Conservation (phyloP, 2,797 vertebrate species). For the Australoheros facetus region DNA sequence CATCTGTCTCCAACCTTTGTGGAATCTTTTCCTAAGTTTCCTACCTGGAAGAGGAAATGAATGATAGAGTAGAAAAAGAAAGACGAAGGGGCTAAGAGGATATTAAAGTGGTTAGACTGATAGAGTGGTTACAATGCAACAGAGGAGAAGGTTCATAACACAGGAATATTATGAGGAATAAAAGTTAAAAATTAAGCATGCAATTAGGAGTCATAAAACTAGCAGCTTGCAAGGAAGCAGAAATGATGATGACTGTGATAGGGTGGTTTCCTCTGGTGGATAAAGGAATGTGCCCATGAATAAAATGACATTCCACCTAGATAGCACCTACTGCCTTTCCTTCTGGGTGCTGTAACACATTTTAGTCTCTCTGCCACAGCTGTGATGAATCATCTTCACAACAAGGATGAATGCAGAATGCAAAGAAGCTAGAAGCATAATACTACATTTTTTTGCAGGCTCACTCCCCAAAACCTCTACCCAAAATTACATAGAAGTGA, state of each 20-base stretch:
- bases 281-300: slow-evolving; percentile 62
- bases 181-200: neutral
- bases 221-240: slow-evolving; percentile 29
- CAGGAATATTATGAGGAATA: slow-evolving; percentile 9
- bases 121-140: neutral
- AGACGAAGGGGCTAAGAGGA: slow-evolving; percentile 3
- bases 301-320: slow-evolving; percentile 64
- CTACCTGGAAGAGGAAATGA: slow-evolving; percentile 10
- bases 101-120: neutral
- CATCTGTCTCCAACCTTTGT: slow-evolving; percentile 39
- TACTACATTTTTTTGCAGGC: slow-evolving; percentile 5
- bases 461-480: slow-evolving; percentile 29
- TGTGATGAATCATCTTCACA: slow-evolving; percentile 70
- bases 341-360: slow-evolving; percentile 65
- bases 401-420: slow-evolving; percentile 51
- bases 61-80: slow-evolving; percentile 3
- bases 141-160: slow-evolving; percentile 12
- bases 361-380: slow-evolving; percentile 50
- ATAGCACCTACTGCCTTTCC: slow-evolving; percentile 66
- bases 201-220: slow-evolving; percentile 21
- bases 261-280: slow-evolving; percentile 43
- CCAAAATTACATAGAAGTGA: slow-evolving; percentile 10
- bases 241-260: slow-evolving; percentile 45
- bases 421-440: slow-evolving; percentile 51
- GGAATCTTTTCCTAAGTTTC: slow-evolving; percentile 39